Conservation (phyloP, 2,888 invertebrate genomes). For the Eubasilissa splendida region DNA sequence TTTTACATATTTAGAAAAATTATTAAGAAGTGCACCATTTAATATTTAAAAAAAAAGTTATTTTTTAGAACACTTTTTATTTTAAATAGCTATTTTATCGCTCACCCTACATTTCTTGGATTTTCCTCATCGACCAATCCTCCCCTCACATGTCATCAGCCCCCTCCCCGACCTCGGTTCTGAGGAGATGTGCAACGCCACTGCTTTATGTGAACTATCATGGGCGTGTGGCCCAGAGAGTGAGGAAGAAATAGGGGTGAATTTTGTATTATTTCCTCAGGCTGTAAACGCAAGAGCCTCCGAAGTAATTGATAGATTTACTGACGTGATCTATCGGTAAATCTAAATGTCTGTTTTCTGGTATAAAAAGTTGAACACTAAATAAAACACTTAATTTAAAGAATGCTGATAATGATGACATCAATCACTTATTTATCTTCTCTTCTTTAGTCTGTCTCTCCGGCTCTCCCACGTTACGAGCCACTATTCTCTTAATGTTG, state of each 20-base stretch:
- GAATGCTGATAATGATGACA: no score
- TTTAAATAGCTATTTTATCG: no score
- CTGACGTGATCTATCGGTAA: background rate
- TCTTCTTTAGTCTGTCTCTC: no score
- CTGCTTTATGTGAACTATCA: slow-evolving; percentile 20
- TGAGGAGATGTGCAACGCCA: slow-evolving; percentile 42
- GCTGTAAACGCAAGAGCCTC: background rate
- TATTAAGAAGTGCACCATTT: no score
- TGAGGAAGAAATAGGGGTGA: slow-evolving; percentile 1
- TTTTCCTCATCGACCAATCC: background rate
- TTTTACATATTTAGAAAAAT: no score
- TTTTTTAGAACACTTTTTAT: no score
- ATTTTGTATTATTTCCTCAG: background rate
- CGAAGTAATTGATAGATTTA: background rate
- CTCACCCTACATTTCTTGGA: slow-evolving; percentile 7
- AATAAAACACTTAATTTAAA: no score
- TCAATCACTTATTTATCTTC: no score
- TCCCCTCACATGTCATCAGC: slow-evolving; percentile 53
- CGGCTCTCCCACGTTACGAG: no score
- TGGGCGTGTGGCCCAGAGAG: background rate
- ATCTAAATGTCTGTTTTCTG: background rate
- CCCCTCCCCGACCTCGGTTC: slow-evolving; percentile 52
- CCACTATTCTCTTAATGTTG: no score
- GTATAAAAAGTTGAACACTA: no score
- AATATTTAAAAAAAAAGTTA: no score